Evolutionary conservation across 1,140 invertebrate species (phyloP), one percentile per base, ranked within the genome.

Genomic region (Drosophila fuyamai): DNA sequence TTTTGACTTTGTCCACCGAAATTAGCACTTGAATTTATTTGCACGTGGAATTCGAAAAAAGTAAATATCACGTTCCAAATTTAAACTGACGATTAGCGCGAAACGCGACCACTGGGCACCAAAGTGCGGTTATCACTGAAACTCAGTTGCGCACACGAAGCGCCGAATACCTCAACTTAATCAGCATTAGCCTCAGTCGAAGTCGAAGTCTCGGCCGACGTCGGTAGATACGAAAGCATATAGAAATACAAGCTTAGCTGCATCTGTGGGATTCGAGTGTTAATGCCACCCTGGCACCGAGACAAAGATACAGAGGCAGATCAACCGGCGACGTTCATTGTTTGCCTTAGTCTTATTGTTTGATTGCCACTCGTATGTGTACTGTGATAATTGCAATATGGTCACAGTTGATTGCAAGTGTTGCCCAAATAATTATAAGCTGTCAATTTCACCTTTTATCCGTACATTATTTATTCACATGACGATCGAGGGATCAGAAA

Each of bases 41-140:
- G n/a, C 66, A 68, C 35, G 51, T 32, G 44, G 7, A 18, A 23
- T 56, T 10, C 12, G 43, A 32, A 1, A 18, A 43, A 40, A 6
- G 29, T 7, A 8, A 58, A 76, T 59, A 76, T 5, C 54, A 59
- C 38, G 12, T 44, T 41, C 16, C 16, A 13, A 47, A 56, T 58
- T 68, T 23, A 46, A 75, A 67, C 7, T 48, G 10, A 53, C 44
- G 18, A 43, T 46, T 5, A 41, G 38, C 55, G 46, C 58, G 47
- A 48, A 46, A 29, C 47, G 55, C 80, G 65, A 72, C 85, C 54
- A 81, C 16, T 73, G 46, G 44, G 62, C 63, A 60, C 56, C 60
- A 56, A 68, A 65, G 66, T 85, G 55, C 78, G 66, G 66, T 89
- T 89, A 90, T 89, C 86, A 89, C 85, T 89, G 77, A 80, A 59